These are phyloP conservation scores for Perdix hodgsoniae DNA, from an alignment of 2,797 vertebrate genomes.

Conservation along the genomic window DNA sequence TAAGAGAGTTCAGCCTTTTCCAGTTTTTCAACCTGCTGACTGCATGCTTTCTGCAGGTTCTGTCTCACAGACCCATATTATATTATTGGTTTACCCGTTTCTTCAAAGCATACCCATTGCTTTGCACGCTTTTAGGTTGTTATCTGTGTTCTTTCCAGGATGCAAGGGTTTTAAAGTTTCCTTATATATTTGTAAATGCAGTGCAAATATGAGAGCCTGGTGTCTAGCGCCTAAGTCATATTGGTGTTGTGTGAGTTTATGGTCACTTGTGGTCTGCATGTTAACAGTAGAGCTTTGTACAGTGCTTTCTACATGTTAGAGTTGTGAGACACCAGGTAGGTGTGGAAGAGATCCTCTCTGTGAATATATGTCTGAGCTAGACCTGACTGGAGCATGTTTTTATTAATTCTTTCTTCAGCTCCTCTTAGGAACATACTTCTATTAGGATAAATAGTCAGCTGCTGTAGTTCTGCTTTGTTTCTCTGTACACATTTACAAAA, in stretches of 20 bases:
- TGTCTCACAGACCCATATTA: neutral
- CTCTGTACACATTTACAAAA: neutral
- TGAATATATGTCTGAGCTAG: neutral
- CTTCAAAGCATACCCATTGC: rapidly evolving
- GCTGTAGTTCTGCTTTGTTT: neutral
- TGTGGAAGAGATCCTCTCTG: neutral
- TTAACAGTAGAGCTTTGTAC: neutral
- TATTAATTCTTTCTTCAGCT: neutral
- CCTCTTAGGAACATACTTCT: neutral
- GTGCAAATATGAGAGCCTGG: neutral
- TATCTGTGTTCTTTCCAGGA: rapidly evolving
- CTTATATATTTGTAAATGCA: neutral
- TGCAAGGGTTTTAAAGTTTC: neutral
- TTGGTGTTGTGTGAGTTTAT: neutral
- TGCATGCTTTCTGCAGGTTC: neutral
- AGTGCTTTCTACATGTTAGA: neutral
- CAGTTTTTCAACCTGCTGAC: neutral
- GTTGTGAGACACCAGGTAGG: neutral
- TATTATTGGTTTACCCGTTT: neutral
- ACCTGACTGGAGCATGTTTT: neutral
- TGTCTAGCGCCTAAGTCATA: neutral
- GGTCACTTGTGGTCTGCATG: neutral
- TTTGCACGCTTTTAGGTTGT: neutral
- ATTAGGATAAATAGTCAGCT: neutral
- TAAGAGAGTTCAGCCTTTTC: neutral